Conservation (phyloP, 2,797 vertebrate genomes). For the Etheostoma perlongum region DNA sequence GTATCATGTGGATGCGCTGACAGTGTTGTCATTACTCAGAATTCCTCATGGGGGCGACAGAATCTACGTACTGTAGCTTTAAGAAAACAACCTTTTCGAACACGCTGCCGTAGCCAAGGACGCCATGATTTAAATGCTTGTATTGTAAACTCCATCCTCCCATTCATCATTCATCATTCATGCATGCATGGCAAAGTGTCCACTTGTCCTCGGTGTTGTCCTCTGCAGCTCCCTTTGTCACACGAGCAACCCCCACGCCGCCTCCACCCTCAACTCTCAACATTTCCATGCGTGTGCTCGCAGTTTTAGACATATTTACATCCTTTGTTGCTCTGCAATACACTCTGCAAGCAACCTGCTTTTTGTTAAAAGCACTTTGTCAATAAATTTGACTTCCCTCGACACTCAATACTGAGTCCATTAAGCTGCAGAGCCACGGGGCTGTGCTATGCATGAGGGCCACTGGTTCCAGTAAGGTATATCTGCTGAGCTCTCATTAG, state of each 20-base stretch:
- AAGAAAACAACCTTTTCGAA: not conserved
- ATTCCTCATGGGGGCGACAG: no score
- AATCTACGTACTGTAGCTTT: no score
- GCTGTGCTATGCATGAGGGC: conserved; percentile 59
- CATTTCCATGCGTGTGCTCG: conserved; percentile 31
- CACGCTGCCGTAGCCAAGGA: not conserved
- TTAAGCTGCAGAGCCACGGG: conserved; percentile 75
- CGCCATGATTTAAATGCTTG: conserved; percentile 29
- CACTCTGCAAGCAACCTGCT: conserved; percentile 74
- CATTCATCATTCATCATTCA: conserved; percentile 53
- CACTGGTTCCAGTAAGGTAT: conserved; percentile 81
- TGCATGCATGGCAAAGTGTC: conserved; percentile 44
- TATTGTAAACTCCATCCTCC: conserved; percentile 54
- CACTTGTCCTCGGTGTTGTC: conserved; percentile 29
- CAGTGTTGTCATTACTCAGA: no score
- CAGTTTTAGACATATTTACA: conserved; percentile 66
- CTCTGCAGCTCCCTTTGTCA: conserved; percentile 21
- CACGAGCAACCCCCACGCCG: not conserved
- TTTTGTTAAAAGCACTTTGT: conserved; percentile 82
- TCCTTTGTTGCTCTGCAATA: conserved; percentile 59
- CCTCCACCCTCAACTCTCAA: conserved; percentile 10
- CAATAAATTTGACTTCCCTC: conserved; percentile 80
- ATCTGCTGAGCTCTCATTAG: conserved; percentile 80
- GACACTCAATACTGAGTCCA: conserved; percentile 83
- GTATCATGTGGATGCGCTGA: no score